phyloP scores from a whole-genome alignment of 2,113 vertebrate species.

The Megaceryle maxima region DNA sequence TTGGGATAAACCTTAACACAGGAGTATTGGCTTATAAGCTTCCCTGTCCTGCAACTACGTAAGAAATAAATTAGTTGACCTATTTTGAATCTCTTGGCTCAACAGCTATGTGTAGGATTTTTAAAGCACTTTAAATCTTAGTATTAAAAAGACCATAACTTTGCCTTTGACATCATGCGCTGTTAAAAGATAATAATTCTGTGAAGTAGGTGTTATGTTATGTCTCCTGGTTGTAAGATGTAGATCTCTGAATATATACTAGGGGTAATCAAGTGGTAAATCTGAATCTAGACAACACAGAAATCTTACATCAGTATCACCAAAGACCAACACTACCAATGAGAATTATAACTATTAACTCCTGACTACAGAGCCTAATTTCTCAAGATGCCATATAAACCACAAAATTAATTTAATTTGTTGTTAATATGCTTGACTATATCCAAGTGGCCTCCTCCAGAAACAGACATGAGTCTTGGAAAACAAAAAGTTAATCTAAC shows the following conservation, averaged over 20 bases:
- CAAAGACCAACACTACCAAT: neutral
- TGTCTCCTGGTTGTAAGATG: neutral
- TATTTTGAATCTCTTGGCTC: neutral
- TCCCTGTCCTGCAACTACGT: neutral
- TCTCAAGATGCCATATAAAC: neutral
- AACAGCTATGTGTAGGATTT: neutral
- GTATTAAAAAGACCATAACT: neutral
- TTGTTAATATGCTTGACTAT: neutral
- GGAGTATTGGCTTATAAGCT: neutral
- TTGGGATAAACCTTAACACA: neutral
- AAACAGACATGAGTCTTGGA: neutral
- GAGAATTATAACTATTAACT: neutral
- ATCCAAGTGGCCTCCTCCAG: neutral
- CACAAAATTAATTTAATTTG: neutral
- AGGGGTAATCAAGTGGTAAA: neutral
- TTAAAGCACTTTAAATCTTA: neutral
- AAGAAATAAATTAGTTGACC: conserved; percentile 8
- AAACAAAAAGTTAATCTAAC: neutral
- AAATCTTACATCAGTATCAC: neutral
- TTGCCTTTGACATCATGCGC: neutral
- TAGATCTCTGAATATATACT: neutral
- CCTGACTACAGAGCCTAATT: neutral
- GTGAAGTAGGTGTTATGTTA: neutral
- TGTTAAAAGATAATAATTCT: neutral
- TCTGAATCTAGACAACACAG: neutral